phyloP scores from a whole-genome alignment of 2,888 invertebrate genomes.

The Ethmia dodecea region DNA sequence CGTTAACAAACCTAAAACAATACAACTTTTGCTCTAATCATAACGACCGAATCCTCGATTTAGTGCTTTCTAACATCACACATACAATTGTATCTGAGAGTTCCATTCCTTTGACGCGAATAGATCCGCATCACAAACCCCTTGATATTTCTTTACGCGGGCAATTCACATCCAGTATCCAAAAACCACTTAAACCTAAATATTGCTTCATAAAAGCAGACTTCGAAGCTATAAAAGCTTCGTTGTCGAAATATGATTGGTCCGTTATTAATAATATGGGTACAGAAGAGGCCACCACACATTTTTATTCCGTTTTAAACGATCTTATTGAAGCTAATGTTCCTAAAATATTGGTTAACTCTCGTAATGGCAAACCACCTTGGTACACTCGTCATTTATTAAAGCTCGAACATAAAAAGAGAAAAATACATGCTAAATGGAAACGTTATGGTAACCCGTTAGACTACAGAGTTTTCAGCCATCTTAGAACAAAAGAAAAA shows the following conservation, averaged over 20 bases:
- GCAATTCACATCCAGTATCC: not conserved
- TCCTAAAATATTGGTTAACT: constrained; percentile 3
- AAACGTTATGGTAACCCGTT: constrained; percentile 6
- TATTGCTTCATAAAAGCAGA: constrained; percentile 5
- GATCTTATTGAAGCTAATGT: constrained; percentile 5
- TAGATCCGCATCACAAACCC: constrained; percentile 6
- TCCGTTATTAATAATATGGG: not conserved
- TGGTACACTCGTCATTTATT: constrained; percentile 11
- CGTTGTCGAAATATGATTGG: constrained; percentile 5
- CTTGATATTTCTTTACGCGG: constrained; percentile 1
- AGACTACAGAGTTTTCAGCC: constrained; percentile 8
- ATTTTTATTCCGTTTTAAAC: constrained; percentile 4
- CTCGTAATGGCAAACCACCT: constrained; percentile 1
- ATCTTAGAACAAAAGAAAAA: constrained; percentile 3
- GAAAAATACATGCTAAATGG: constrained; percentile 11
- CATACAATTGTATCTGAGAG: too few relatives aligned
- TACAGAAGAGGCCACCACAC: constrained; percentile 4
- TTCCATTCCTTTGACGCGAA: not conserved
- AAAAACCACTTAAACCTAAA: not conserved
- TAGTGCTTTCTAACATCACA: constrained; percentile 7
- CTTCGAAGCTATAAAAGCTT: constrained; percentile 6
- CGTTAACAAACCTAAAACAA: constrained; percentile 4
- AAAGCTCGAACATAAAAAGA: constrained; percentile 11
- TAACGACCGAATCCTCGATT: constrained; percentile 8
- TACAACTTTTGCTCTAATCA: constrained; percentile 3